Conservation (phyloP, 2,797 vertebrate species). For the Semotilus atromaculatus region DNA sequence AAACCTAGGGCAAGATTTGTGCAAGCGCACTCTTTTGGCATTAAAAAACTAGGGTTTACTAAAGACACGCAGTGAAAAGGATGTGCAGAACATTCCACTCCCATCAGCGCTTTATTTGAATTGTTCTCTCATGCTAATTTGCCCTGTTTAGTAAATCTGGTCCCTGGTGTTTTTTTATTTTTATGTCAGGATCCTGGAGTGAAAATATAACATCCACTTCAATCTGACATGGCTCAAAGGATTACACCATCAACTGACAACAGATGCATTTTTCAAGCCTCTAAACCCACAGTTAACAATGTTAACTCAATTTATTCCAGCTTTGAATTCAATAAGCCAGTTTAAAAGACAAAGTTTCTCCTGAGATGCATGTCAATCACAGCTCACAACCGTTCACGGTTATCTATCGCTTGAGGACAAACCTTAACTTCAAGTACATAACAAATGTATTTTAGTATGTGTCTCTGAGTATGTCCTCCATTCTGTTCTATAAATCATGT, state of each 20-base stretch:
- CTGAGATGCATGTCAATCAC: background rate
- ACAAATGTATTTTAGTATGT: background rate
- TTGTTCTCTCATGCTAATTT: too few relatives aligned
- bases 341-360: slow-evolving; percentile 12
- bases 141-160: too few relatives aligned
- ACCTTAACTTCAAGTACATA: background rate
- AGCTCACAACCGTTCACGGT: background rate
- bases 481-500: slow-evolving; percentile 28
- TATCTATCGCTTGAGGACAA: background rate
- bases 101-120: too few relatives aligned
- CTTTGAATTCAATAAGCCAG: slow-evolving; percentile 14
- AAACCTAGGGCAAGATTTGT: background rate
- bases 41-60: too few relatives aligned
- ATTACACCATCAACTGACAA: slow-evolving; percentile 24
- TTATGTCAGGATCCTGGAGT: background rate
- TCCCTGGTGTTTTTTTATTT: background rate
- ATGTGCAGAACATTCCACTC: too few relatives aligned
- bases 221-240: slow-evolving; percentile 5
- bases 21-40: too few relatives aligned
- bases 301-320: slow-evolving; percentile 7
- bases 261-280: slow-evolving; percentile 19
- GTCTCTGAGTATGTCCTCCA: slow-evolving; percentile 4
- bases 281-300: slow-evolving; percentile 32
- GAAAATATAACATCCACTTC: slow-evolving; percentile 5
- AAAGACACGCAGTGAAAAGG: too few relatives aligned